Base-by-base conservation (phyloP, 2,113 vertebrate genomes). In the Spea bombifrons region DNA sequence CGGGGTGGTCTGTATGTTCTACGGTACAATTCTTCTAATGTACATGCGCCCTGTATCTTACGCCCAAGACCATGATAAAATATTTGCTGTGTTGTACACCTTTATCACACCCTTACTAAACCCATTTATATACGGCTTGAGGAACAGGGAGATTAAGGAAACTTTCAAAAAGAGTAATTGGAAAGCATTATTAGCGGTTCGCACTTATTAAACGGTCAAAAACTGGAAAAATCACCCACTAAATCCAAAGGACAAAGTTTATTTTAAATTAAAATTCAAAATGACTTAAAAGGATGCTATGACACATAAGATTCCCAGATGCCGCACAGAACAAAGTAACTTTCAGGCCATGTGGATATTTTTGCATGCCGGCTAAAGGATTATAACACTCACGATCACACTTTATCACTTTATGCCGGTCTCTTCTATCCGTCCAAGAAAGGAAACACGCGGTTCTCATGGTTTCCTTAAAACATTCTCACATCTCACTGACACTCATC, bases 121-220 rank as follows among this genome's bases (percentile, higher is more conserved):
- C 17, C 80, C 80, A 7, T 75, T 83, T 8, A 82, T 82, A 53
- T 82, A 83, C n/a, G 72, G 80, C 13, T 44, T 83, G 45, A 82
- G 73, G 67, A 83, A 75, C 16, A 71, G 16, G 44, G 79, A 83
- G 44, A 73, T 83, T 12, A 83, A 75, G 10, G 71, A 67, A 3
- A 44, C 68, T 43, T n/a, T 83, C 43, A 75, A 45, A 13, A 30
- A 77, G n/a, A 57, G 7, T n/a, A 5, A 30, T 50, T 1, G 66
- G 53, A 43, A 74, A 50, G 8, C 3, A 55, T 9, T 44, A 16
- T 49, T 75, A 10, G 12, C 2, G 52, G 52, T 7, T 13, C 12
- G 12, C 12, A 55, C 12, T 55, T 55, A 55, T 55, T 13, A 55
- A 55, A 7, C 7, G 52, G 3, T 3, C 1, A 55, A 55, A 55